Percentiles rank a stretch among this genome's conserved stretches.
These are phyloP conservation scores for Ardeotis arabs DNA, from an alignment of 2,113 vertebrate species.

Conservation along the genomic window DNA sequence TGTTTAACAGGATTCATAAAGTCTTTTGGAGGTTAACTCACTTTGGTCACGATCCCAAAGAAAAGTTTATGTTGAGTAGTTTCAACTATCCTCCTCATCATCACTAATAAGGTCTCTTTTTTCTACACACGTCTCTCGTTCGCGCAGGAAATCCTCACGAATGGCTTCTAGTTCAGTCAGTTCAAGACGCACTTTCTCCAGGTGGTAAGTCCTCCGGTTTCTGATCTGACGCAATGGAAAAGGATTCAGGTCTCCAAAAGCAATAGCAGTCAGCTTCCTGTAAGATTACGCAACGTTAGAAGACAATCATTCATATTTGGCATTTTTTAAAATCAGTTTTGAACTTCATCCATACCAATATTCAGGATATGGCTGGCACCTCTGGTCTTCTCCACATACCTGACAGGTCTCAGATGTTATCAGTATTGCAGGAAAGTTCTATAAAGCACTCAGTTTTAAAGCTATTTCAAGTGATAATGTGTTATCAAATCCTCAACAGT, in stretches of 20 bases:
- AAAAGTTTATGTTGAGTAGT: not conserved
- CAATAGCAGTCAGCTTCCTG: conserved; percentile 91
- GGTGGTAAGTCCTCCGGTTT: conserved; percentile 89
- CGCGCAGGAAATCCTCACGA: conserved; percentile 91
- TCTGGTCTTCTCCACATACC: not conserved
- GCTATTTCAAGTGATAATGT: not conserved
- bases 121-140: conserved; percentile 85
- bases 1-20: not conserved
- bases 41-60: conserved; percentile 43
- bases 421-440: not conserved
- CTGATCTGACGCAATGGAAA: conserved; percentile 95
- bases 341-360: not conserved
- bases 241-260: conserved; percentile 96
- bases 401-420: not conserved
- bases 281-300: not conserved
- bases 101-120: conserved; percentile 91
- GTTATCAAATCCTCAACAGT: not conserved
- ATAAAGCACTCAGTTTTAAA: not conserved
- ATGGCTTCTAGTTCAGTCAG: conserved; percentile 94
- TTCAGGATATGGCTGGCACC: not conserved
- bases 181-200: conserved; percentile 95
- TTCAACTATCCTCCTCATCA: conserved; percentile 91
- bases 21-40: not conserved
- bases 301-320: not conserved
- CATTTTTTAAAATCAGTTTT: not conserved